A percentile compares a stretch with the other conserved stretches of the same genome.
These are phyloP conservation scores for Ciconia maguari DNA, from an alignment of 2,113 vertebrate genomes.

Conservation along the genomic window DNA sequence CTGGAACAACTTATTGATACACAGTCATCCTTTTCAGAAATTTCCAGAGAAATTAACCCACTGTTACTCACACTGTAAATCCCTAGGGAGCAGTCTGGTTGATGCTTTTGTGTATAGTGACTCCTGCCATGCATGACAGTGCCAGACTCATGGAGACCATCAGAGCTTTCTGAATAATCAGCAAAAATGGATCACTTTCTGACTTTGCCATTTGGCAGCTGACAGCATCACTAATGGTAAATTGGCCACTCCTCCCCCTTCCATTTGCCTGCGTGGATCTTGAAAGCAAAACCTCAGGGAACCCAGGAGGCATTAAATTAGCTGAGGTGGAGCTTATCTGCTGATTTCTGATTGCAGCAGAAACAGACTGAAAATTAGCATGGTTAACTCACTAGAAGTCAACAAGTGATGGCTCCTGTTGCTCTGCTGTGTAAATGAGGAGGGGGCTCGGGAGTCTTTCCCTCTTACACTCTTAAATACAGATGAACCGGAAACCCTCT, in stretches of 20 bases:
- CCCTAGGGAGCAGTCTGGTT: background rate
- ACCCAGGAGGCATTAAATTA: background rate
- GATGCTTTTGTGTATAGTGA: background rate
- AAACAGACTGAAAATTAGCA: background rate
- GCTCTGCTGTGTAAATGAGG: background rate
- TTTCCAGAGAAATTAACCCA: conserved; percentile 21
- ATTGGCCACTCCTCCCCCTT: background rate
- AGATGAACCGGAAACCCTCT: background rate
- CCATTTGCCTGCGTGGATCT: background rate
- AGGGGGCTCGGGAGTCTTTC: background rate
- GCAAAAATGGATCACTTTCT: background rate
- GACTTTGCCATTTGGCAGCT: background rate
- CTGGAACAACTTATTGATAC: conserved; percentile 37
- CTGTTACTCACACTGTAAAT: background rate
- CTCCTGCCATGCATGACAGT: background rate
- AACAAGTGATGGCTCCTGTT: background rate
- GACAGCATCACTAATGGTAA: background rate
- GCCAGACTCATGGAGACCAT: background rate
- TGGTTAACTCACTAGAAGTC: background rate
- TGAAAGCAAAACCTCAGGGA: background rate
- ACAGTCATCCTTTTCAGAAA: conserved; percentile 10
- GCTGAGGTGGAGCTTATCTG: background rate
- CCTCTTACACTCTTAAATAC: background rate
- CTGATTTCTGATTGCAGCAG: background rate
- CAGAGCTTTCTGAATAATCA: background rate